Evolutionary conservation across 2,113 vertebrate genomes (phyloP).

Genomic region (Atherinomorus stipes): DNA sequence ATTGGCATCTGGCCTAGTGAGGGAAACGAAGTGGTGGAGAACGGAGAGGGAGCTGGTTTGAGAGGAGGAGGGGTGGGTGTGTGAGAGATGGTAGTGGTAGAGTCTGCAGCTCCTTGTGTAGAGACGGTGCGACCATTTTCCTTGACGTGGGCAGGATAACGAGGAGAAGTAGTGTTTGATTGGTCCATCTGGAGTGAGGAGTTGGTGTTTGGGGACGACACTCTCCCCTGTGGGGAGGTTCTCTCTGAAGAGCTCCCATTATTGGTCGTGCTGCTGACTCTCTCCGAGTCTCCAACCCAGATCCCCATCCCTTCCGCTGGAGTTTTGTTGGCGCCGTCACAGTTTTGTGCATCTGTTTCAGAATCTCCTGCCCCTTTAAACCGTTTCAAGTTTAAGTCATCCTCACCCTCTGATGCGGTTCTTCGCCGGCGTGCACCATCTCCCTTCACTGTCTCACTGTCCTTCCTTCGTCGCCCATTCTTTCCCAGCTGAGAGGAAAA

Average conservation of each 20-base stretch:
- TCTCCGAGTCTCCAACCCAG: slow-evolving; percentile 85
- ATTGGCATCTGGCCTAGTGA: slow-evolving; percentile 87
- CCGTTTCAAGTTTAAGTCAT: slow-evolving; percentile 92
- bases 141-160: slow-evolving; percentile 88
- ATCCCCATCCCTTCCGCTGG: slow-evolving; percentile 83
- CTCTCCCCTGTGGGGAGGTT: slow-evolving; percentile 59
- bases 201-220: slow-evolving; percentile 61
- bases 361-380: slow-evolving; percentile 88
- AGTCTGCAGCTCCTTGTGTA: slow-evolving; percentile 87
- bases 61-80: slow-evolving; percentile 86
- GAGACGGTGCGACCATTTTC: slow-evolving; percentile 92
- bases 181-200: slow-evolving; percentile 88
- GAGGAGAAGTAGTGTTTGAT: slow-evolving; percentile 83
- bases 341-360: slow-evolving; percentile 81
- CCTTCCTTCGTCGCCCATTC: slow-evolving; percentile 88
- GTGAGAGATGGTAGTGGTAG: slow-evolving; percentile 59
- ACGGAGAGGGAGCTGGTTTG: slow-evolving; percentile 83
- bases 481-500: slow-evolving; percentile 74
- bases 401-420: slow-evolving; percentile 89
- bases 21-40: slow-evolving; percentile 87
- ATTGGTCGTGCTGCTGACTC: slow-evolving; percentile 74
- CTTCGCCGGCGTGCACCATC: slow-evolving; percentile 92
- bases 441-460: slow-evolving; percentile 84
- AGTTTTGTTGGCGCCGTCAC: slow-evolving; percentile 85
- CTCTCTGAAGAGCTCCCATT: slow-evolving; percentile 74